Evolutionary conservation across 2,797 vertebrate genomes (phyloP), one percentile per base, ranked within the genome.

Genomic region (Melanogrammus aeglefinus): DNA sequence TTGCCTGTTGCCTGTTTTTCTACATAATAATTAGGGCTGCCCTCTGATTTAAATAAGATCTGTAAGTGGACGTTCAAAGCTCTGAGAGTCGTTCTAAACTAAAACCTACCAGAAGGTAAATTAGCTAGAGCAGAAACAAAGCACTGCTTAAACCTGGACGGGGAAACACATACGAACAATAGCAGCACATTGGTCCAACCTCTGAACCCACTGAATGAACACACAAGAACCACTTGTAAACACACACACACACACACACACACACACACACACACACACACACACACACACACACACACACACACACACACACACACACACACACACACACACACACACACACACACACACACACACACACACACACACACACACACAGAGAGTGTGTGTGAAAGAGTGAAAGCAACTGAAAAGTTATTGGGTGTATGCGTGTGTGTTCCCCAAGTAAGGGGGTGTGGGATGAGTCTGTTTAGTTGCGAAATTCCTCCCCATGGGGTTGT

Each of bases 11-110:
- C 80, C 86, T 90, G 86, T 90, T 91, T 63, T 84, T 83, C 87
- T 82, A 85, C 87, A 89, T 86, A 86, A 88, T 92, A 91, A 91
- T 93, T 91, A 92, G 77, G 75, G 82, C 82, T 85, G 86, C 85
- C 89, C 82, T 81, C 90, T 89, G 89, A 91, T 90, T 90, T 90
- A 78, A 89, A 84, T 83, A 83, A 84, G 79, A 81, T 78, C 80
- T 82, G 78, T 86, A 77, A 81, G 78, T 81, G 81, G 84, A 84
- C 16, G 77, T 81, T 80, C 66, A 72, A 79, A 76, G 77, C 79
- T 79, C n/a, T 51, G 76, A 75, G 79, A 75, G 75, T 63, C 69
- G 72, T 39, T 77, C 76, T 80, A 80, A 71, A 76, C 73, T 33
- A 79, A 57, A 57, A 39, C 47, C 47, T 57, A 57, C 47, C 76